phyloP scores from a whole-genome alignment of 1,140 invertebrate species.

The Euglossa dilemma region DNA sequence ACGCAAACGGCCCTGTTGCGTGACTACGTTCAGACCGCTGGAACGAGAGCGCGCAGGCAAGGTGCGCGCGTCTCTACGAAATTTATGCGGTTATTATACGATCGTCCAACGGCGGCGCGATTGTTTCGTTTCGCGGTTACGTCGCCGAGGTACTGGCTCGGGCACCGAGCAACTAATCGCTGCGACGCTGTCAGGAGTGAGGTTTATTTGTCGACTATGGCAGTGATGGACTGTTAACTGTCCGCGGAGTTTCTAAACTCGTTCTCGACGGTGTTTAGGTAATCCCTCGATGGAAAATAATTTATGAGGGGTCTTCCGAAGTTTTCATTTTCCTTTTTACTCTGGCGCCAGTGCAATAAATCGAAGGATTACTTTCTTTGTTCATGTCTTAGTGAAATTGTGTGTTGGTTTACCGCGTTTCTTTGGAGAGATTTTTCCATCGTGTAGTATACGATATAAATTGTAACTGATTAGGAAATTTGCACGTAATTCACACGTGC shows the following conservation, averaged over 20 bases:
- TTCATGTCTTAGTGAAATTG: too few relatives aligned
- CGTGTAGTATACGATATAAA: too few relatives aligned
- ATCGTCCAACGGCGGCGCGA: not conserved
- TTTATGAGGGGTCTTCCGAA: not conserved
- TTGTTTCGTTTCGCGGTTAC: conserved; percentile 8
- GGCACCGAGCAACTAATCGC: not conserved
- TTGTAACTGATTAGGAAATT: too few relatives aligned
- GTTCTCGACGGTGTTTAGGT: not conserved
- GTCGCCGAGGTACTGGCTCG: too few relatives aligned
- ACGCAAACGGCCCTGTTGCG: conserved; percentile 5
- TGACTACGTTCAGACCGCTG: conserved; percentile 6
- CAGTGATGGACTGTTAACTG: not conserved
- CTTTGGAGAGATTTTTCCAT: too few relatives aligned
- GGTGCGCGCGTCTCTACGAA: conserved; percentile 1
- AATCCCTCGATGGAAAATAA: not conserved
- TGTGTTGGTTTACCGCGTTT: too few relatives aligned
- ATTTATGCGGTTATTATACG: conserved; percentile 38
- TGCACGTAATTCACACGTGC: not conserved
- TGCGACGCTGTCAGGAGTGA: too few relatives aligned
- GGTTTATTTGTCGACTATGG: not conserved
- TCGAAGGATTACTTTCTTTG: too few relatives aligned
- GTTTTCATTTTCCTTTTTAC: too few relatives aligned
- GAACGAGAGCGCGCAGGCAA: not conserved
- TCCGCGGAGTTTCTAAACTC: not conserved
- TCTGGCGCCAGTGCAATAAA: too few relatives aligned